Conservation (phyloP, 2,888 invertebrate genomes). For the Xestia c-nigrum region DNA sequence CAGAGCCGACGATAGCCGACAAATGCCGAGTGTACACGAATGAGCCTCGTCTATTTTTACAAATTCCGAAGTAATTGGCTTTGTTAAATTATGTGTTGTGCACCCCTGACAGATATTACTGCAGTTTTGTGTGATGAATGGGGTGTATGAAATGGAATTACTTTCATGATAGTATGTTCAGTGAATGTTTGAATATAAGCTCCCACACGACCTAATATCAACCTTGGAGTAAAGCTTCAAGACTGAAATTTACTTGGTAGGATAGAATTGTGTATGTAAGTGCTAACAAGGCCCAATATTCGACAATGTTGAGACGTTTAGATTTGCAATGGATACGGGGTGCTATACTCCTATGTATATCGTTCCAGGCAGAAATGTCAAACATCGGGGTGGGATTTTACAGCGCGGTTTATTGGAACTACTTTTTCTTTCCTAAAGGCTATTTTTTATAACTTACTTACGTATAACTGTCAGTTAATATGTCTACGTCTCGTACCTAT, state of each 20-base stretch:
- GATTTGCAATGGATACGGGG: conserved; percentile 40
- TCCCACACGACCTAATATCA: not conserved
- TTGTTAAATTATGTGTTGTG: conserved; percentile 17
- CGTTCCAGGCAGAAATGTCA: conserved; percentile 23
- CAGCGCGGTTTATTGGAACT: conserved; percentile 6
- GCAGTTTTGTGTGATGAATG: conserved; percentile 32
- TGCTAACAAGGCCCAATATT: conserved; percentile 31
- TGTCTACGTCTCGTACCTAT: too few species aligned
- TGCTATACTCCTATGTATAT: conserved; percentile 22
- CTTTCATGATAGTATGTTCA: conserved; percentile 20
- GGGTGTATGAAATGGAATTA: conserved; percentile 9
- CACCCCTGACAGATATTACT: conserved; percentile 33
- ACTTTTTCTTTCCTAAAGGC: not conserved
- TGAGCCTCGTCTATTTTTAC: conserved; percentile 16
- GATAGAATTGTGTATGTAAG: not conserved
- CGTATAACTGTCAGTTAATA: too few species aligned
- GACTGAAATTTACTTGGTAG: conserved; percentile 4
- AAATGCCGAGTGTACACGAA: conserved; percentile 35
- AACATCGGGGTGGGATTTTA: not conserved
- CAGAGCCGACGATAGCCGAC: conserved; percentile 37
- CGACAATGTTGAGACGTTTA: conserved; percentile 34
- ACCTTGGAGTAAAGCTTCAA: not conserved
- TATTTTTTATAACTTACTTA: too few species aligned
- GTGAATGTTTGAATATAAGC: conserved; percentile 33
- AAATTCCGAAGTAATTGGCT: conserved; percentile 39